Base-by-base conservation (phyloP, 1,140 invertebrate species). In the Lutraria rhynchaena region DNA sequence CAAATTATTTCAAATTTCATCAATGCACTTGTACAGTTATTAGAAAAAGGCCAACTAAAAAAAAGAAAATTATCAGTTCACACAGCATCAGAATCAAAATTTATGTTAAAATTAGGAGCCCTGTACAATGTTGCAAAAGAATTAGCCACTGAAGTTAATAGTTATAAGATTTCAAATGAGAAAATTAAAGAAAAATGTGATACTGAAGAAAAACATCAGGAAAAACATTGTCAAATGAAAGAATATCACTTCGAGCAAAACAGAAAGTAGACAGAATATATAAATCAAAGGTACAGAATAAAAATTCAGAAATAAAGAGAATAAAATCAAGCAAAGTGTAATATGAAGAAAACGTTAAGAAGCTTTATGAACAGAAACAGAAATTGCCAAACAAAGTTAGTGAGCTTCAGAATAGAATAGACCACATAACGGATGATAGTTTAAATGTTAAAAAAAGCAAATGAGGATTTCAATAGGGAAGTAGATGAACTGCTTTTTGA, bases 381-480 rank as follows among this genome's bases (percentile, higher is more conserved):
- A n/a, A n/a, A n/a, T n/a, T n/a, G n/a, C n/a, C n/a, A n/a, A 49
- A 11, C n/a, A 11, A 49, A 49, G 46, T 49, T 13, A 49, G 46
- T 49, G 46, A 49, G 46, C 46, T 49, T 49, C 46, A 49, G 46
- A 49, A 49, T 49, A 49, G 46, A 49, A 49, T 49, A 49, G 46
- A 49, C n/a, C 46, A 49, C 46, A 49, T 13, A 49, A 49, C n/a
- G n/a, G 46, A 49, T 13, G 46, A 49, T 49, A n/a, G 46, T 49
- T 49, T 49, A 49, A 49, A 49, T 49, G 46, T 49, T 49, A n/a
- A 49, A 49, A 49, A 49, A n/a, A n/a, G 46, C 46, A 49, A 49
- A 49, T 49, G 46, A 49, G n/a, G 46, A 49, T 49, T 49, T n/a
- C 11, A 49, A 49, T 13, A 49, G 46, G n/a, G 11, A 49, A 49